These are phyloP conservation scores for Tragulus kanchil DNA, from an alignment of 2,113 vertebrate species.

Conservation along the genomic window DNA sequence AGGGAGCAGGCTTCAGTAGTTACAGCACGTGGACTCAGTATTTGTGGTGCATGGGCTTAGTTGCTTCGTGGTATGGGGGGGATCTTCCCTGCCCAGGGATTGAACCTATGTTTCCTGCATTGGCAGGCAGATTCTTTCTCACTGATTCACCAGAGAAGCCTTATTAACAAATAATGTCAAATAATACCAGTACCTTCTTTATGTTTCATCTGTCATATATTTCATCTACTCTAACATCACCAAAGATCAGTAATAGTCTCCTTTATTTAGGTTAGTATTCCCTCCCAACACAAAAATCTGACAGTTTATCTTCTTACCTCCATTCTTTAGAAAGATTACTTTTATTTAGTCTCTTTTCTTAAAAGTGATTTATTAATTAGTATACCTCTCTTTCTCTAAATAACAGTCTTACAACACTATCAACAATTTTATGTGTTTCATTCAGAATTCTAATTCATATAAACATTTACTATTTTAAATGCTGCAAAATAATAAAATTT, in stretches of 20 bases:
- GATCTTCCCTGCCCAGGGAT: no score
- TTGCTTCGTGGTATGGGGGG: no score
- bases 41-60: no score
- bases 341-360: slow-evolving; percentile 21
- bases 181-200: neutral
- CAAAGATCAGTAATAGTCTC: neutral
- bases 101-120: no score
- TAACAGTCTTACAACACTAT: no score
- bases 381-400: neutral
- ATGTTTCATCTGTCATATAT: neutral
- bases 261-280: neutral
- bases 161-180: neutral
- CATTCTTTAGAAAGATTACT: neutral
- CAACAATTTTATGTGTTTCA: neutral
- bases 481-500: slow-evolving; percentile 47
- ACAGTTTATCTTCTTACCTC: neutral
- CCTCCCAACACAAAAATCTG: neutral
- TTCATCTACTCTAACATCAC: neutral
- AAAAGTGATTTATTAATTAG: neutral
- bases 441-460: slow-evolving; percentile 23
- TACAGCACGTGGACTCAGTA: no score
- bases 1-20: no score
- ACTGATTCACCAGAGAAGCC: no score
- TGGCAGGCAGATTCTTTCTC: no score
- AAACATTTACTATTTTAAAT: slow-evolving; percentile 36